Evolutionary conservation across 1,140 invertebrate genomes (phyloP), one percentile per base, ranked within the genome.

Genomic region (Drosophila rhopaloa): DNA sequence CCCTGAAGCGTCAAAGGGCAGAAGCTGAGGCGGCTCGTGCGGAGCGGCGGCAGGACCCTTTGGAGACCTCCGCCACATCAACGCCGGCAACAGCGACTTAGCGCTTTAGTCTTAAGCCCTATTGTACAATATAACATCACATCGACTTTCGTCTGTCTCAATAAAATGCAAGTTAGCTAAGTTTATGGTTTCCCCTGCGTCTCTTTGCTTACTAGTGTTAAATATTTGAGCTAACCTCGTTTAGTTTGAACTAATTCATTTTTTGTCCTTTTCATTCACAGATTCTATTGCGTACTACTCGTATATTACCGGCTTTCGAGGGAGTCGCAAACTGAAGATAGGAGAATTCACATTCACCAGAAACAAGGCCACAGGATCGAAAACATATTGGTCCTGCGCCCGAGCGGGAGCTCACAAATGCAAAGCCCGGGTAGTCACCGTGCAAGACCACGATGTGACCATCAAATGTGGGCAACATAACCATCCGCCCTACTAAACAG

Each of bases 301-400:
- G 5, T 92, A 90, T 56, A 90, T 92, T 43, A 92, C 91, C 4
- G 92, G 92, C 24, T 92, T 92, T 56, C 91, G 92, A 5, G 92
- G 92, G 13, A 92, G 91, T 41, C 91, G 91, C 6, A 92, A 92
- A 50, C 62, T 92, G 6, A 92, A 92, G 74, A 91, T 92, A 16
- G 91, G 91, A 35, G 79, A 91, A 19, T 92, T 79, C 48, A 88
- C 81, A 7, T 92, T 92, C 47, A 92, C 92, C 5, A 76, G 90
- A 29, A 92, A 92, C 50, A 92, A 92, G 74, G 63, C 88, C 6
- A 79, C 88, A 0, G 91, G 90, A 5, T 51, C 58, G 4, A 92
- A 92, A 51, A 92, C 88, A 1, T 92, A 92, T 63, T 92, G 92
- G 92, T 92, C 91, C 0, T 92, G 92, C 72, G 92, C 92, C 9